Percentiles rank a stretch among this genome's conserved stretches.
Evolutionary conservation across 2,888 invertebrate genomes (phyloP).

Genomic region (Chrysolina oricalcia): DNA sequence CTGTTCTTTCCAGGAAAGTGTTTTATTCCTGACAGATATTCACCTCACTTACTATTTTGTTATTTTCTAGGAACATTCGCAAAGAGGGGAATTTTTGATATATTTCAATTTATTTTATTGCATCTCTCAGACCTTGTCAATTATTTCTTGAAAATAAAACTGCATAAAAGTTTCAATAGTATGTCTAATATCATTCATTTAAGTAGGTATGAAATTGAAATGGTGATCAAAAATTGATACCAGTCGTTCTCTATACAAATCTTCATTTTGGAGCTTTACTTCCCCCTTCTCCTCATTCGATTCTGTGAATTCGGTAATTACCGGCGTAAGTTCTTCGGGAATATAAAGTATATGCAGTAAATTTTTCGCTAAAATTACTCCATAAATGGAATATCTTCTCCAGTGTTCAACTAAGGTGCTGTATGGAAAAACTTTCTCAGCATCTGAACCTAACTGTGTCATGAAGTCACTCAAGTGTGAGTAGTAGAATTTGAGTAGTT

Average conservation of each 20-base stretch:
- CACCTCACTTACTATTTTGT: too few species aligned
- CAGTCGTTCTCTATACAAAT: conserved; percentile 26
- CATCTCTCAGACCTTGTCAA: too few species aligned
- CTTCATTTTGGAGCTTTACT: conserved; percentile 1
- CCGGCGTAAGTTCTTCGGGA: conserved; percentile 19
- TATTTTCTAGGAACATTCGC: too few species aligned
- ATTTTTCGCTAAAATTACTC: conserved; percentile 16
- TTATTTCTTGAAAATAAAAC: too few species aligned
- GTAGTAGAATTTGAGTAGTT: conserved; percentile 35
- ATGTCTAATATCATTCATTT: too few species aligned
- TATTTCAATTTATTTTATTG: too few species aligned
- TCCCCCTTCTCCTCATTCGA: background rate
- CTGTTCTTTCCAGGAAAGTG: too few species aligned
- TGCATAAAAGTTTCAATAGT: too few species aligned
- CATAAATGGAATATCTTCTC: conserved; percentile 37
- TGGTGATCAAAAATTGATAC: conserved; percentile 30
- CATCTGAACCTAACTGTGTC: conserved; percentile 29
- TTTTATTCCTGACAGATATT: too few species aligned
- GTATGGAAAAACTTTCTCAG: conserved; percentile 26
- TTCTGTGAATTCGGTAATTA: conserved; percentile 5
- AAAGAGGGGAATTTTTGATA: too few species aligned
- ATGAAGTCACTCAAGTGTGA: conserved; percentile 14
- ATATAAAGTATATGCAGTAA: conserved; percentile 2
- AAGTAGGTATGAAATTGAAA: conserved; percentile 11
- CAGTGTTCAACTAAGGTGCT: conserved; percentile 29